Conservation (phyloP, 2,888 invertebrate genomes). For the Eristalis intricaria region DNA sequence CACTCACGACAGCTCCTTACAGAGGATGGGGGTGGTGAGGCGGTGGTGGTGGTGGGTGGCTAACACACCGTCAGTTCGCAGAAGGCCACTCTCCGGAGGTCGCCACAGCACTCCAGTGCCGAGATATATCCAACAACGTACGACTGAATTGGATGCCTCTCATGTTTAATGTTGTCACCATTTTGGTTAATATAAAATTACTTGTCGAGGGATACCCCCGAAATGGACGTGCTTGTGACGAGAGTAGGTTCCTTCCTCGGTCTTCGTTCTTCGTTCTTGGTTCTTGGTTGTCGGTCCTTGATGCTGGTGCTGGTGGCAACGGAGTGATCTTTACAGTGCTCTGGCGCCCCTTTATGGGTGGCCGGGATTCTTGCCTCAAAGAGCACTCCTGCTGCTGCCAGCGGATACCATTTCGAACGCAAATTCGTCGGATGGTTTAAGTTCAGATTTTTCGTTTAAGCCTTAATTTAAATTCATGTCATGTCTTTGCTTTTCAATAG, state of each 20-base stretch:
- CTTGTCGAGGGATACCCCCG: conserved; percentile 28
- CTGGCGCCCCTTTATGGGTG: not conserved
- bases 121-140: conserved; percentile 11
- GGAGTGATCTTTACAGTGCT: conserved; percentile 3
- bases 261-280: not conserved
- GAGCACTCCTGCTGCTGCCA: conserved; percentile 6
- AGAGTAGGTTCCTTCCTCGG: not conserved
- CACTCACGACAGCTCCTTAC: not conserved
- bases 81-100: conserved; percentile 11
- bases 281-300: too few species aligned
- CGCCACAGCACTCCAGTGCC: conserved; percentile 18
- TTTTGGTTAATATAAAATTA: conserved; percentile 52
- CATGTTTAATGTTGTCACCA: conserved; percentile 53
- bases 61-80: not conserved
- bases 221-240: not conserved
- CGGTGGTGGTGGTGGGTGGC: not conserved
- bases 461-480: conserved; percentile 73
- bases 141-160: conserved; percentile 42
- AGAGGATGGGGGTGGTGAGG: not conserved
- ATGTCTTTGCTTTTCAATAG: conserved; percentile 64
- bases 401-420: conserved; percentile 43
- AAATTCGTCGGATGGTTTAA: conserved; percentile 49
- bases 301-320: not conserved
- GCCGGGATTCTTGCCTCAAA: conserved; percentile 12
- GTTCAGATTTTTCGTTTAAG: conserved; percentile 62